Percentiles rank a stretch among this genome's conserved stretches.
Conservation (phyloP, 2,113 vertebrate genomes). For the Pantherophis guttatus region DNA sequence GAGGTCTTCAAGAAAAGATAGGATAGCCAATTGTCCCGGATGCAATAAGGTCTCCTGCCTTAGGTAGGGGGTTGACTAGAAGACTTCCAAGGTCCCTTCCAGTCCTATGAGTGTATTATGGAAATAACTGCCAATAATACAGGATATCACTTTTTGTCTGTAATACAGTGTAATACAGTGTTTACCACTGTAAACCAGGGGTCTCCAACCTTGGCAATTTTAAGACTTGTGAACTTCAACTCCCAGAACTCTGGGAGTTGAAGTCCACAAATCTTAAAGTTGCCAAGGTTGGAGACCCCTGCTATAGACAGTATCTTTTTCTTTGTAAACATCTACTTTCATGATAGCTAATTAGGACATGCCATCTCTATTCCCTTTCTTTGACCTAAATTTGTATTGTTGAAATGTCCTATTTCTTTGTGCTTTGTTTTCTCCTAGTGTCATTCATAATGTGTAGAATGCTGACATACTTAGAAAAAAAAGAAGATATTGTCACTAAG, state of each 20-base stretch:
- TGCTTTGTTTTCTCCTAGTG: neutral
- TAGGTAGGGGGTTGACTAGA: neutral
- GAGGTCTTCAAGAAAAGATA: neutral
- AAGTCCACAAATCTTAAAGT: too few species aligned
- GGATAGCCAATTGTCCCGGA: neutral
- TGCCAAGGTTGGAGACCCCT: too few species aligned
- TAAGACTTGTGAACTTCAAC: too few species aligned
- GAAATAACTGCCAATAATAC: neutral
- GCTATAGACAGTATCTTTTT: too few species aligned
- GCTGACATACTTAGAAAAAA: neutral
- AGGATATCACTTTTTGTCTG: neutral
- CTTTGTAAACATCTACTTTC: neutral
- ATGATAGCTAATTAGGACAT: neutral
- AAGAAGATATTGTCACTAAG: neutral
- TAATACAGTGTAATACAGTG: too few species aligned
- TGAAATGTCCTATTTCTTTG: neutral
- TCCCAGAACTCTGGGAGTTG: too few species aligned
- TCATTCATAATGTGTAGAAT: neutral
- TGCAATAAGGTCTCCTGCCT: neutral
- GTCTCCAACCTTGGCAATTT: too few species aligned
- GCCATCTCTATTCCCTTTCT: neutral
- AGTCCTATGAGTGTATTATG: neutral
- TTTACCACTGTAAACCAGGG: neutral
- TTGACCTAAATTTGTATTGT: neutral
- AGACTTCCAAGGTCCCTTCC: neutral